These are phyloP conservation scores for Aspidiotus rigidus DNA, from an alignment of 2,888 invertebrate genomes.

Conservation along the genomic window DNA sequence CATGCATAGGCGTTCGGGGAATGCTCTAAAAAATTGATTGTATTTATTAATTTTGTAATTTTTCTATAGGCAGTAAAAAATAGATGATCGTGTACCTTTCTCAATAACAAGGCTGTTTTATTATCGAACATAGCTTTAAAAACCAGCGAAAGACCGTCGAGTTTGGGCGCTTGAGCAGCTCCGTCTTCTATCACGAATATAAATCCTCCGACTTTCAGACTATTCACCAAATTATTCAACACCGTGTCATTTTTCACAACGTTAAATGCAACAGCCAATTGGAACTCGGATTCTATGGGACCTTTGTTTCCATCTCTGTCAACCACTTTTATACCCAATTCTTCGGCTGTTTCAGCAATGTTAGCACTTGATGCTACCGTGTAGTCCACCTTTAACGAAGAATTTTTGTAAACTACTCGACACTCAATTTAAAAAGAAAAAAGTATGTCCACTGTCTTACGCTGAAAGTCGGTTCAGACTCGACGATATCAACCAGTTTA, in stretches of 20 bases:
- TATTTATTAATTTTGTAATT: too few relatives aligned
- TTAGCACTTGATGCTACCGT: slow-evolving; percentile 50
- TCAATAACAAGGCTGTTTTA: slow-evolving; percentile 58
- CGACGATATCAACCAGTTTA: slow-evolving; percentile 53
- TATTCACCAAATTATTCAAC: slow-evolving; percentile 52
- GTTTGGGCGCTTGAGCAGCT: slow-evolving; percentile 40
- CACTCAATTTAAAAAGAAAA: not conserved
- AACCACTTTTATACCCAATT: slow-evolving; percentile 55
- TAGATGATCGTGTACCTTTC: slow-evolving; percentile 45
- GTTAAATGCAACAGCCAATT: slow-evolving; percentile 60
- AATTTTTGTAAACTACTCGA: slow-evolving; percentile 7
- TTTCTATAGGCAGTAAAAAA: not conserved
- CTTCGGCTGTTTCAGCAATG: slow-evolving; percentile 50
- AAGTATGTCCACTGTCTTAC: slow-evolving; percentile 40
- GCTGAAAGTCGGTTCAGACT: slow-evolving; percentile 63
- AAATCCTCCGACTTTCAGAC: slow-evolving; percentile 61
- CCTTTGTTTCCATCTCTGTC: slow-evolving; percentile 53
- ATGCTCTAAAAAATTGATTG: too few relatives aligned
- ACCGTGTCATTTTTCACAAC: slow-evolving; percentile 49
- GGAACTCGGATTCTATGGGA: slow-evolving; percentile 56
- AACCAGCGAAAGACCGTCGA: slow-evolving; percentile 49
- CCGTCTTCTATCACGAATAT: slow-evolving; percentile 62
- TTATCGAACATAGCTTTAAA: slow-evolving; percentile 56
- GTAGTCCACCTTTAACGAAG: slow-evolving; percentile 48
- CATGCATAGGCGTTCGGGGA: slow-evolving; percentile 40